These are phyloP conservation scores for Thumatha senex DNA, from an alignment of 2,888 invertebrate species.

Conservation along the genomic window DNA sequence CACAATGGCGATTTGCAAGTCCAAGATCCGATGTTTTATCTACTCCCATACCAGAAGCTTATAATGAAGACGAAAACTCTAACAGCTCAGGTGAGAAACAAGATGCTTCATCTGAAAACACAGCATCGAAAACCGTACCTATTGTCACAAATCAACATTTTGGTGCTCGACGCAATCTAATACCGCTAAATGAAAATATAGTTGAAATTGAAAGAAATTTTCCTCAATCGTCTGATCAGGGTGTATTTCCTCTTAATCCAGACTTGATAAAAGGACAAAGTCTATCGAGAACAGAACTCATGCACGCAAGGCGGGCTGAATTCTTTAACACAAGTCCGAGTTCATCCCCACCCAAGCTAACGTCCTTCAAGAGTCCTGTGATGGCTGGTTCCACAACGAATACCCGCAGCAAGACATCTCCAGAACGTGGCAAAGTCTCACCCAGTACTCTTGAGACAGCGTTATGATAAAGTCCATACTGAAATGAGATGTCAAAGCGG, in stretches of 20 bases:
- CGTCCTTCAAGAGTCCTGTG: constrained; percentile 66
- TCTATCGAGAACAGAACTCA: constrained; percentile 75
- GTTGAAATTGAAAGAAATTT: constrained; percentile 57
- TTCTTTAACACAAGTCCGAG: constrained; percentile 78
- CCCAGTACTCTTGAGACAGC: constrained; percentile 86
- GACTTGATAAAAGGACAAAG: constrained; percentile 58
- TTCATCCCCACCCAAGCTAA: constrained; percentile 64
- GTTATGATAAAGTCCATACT: constrained; percentile 72
- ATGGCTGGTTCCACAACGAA: constrained; percentile 42
- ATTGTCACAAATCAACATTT: constrained; percentile 77
- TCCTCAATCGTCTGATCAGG: constrained; percentile 58
- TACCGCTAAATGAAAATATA: constrained; percentile 68
- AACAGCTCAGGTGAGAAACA: constrained; percentile 84
- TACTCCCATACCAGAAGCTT: constrained; percentile 92
- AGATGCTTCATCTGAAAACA: constrained; percentile 58
- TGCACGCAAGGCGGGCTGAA: constrained; percentile 85
- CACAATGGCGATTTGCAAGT: constrained; percentile 88
- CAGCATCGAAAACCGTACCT: constrained; percentile 73
- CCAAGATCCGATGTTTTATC: constrained; percentile 93
- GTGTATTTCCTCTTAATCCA: constrained; percentile 75
- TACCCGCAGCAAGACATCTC: constrained; percentile 57
- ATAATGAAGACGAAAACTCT: constrained; percentile 89
- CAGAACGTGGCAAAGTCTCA: constrained; percentile 64
- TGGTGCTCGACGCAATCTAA: constrained; percentile 73
- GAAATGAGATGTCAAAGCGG: constrained; percentile 45